Conservation (phyloP, 2,888 invertebrate genomes). For the Thecophora atra region DNA sequence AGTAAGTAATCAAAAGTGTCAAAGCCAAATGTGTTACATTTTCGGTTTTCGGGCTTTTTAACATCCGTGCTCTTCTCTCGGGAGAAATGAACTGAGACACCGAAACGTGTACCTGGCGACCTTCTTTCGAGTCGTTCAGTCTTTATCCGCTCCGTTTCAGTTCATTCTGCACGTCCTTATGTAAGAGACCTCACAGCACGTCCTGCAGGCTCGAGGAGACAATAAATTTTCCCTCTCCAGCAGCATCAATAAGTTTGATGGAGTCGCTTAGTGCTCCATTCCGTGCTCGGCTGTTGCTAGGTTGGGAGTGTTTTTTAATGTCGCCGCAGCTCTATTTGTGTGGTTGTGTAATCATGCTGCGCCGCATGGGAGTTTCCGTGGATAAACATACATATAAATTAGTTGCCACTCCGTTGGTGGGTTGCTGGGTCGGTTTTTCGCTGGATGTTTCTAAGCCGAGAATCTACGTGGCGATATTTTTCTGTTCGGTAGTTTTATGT, state of each 20-base stretch:
- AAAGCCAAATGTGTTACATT: background rate
- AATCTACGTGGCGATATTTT: no score
- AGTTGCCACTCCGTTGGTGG: slow-evolving; percentile 11
- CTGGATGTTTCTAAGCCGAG: background rate
- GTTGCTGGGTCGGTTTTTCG: slow-evolving; percentile 1
- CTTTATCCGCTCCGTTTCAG: background rate
- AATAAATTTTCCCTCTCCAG: slow-evolving; percentile 30
- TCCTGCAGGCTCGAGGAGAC: slow-evolving; percentile 23
- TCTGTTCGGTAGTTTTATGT: no score
- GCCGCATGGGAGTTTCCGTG: slow-evolving; percentile 33
- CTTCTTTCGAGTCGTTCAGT: slow-evolving; percentile 4
- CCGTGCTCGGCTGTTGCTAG: background rate
- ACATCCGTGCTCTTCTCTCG: background rate
- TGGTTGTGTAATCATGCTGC: slow-evolving; percentile 34
- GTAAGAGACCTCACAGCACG: slow-evolving; percentile 1
- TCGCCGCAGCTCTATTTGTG: background rate
- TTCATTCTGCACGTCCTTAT: slow-evolving; percentile 4
- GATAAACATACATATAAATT: slow-evolving; percentile 32
- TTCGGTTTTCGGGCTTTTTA: background rate
- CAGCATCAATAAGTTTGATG: slow-evolving; percentile 32
- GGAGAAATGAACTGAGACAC: background rate
- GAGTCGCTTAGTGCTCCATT: slow-evolving; percentile 10
- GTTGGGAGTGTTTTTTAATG: background rate
- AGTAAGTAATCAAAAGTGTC: background rate
- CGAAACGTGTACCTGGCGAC: background rate